Conservation (phyloP, 2,797 vertebrate genomes). For the Fringilla coelebs region DNA sequence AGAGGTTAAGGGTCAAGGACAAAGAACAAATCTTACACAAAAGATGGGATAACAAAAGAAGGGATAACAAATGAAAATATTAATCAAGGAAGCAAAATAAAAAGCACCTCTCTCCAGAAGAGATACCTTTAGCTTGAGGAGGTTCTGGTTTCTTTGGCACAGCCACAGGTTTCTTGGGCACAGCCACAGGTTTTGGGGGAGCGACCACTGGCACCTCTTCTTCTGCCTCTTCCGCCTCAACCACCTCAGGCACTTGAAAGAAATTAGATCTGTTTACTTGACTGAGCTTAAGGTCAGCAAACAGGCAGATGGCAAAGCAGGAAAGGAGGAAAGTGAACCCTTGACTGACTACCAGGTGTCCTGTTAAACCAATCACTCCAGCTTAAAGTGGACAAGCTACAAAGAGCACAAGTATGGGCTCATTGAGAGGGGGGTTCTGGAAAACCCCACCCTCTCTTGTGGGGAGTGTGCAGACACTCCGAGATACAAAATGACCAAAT, state of each 20-base stretch:
- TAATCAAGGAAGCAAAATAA: background rate
- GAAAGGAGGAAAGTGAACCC: background rate
- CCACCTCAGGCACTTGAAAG: slow-evolving; percentile 54
- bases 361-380: background rate
- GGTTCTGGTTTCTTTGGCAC: background rate
- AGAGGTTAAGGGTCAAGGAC: background rate
- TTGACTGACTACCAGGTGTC: background rate
- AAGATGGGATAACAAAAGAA: background rate
- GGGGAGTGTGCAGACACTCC: background rate
- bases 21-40: background rate
- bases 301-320: background rate
- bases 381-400: rapidly evolving
- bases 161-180: background rate
- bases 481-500: too few relatives aligned
- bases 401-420: rapidly evolving
- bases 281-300: background rate
- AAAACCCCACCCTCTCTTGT: background rate
- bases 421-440: rapidly evolving
- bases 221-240: background rate
- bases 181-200: background rate
- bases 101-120: background rate
- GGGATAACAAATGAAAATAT: background rate
- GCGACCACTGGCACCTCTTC: background rate
- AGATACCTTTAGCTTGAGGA: slow-evolving; percentile 36
- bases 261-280: slow-evolving; percentile 6